Evolutionary conservation across 1,140 invertebrate genomes (phyloP).

Genomic region (Drosophila nigromelanica): DNA sequence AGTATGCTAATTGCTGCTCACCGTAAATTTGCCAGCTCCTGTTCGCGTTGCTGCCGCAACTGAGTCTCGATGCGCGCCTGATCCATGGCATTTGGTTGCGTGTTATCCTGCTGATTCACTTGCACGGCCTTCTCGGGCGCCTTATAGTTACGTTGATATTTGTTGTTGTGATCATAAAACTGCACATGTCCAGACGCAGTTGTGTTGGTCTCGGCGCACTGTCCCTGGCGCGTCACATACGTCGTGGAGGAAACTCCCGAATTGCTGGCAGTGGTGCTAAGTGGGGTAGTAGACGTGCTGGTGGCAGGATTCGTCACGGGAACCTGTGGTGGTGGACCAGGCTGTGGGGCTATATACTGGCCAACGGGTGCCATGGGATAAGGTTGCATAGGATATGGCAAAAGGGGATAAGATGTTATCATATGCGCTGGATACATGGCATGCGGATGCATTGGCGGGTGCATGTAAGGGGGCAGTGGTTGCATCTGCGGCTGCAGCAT

Average conservation of each 20-base stretch:
- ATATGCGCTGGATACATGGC: slow-evolving; percentile 15
- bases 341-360: slow-evolving; percentile 6
- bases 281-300: background rate
- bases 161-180: slow-evolving; percentile 79
- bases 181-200: slow-evolving; percentile 47
- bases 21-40: slow-evolving; percentile 60
- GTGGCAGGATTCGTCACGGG: background rate
- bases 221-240: slow-evolving; percentile 13
- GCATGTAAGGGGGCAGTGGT: slow-evolving; percentile 3
- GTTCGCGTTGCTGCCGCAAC: slow-evolving; percentile 43
- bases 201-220: background rate
- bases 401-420: slow-evolving; percentile 38
- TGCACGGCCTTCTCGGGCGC: slow-evolving; percentile 53
- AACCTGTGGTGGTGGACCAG: background rate
- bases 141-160: slow-evolving; percentile 61
- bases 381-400: slow-evolving; percentile 36
- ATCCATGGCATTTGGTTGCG: slow-evolving; percentile 65
- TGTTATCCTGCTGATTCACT: slow-evolving; percentile 30
- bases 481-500: slow-evolving; percentile 9
- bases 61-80: slow-evolving; percentile 65
- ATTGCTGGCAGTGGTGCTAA: slow-evolving; percentile 11
- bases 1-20: background rate
- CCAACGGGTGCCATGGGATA: slow-evolving; percentile 2
- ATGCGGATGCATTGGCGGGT: background rate
- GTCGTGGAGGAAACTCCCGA: slow-evolving; percentile 36